Evolutionary conservation across 2,113 vertebrate genomes (phyloP), one percentile per base, ranked within the genome.

Genomic region (Vireo altiloquus): DNA sequence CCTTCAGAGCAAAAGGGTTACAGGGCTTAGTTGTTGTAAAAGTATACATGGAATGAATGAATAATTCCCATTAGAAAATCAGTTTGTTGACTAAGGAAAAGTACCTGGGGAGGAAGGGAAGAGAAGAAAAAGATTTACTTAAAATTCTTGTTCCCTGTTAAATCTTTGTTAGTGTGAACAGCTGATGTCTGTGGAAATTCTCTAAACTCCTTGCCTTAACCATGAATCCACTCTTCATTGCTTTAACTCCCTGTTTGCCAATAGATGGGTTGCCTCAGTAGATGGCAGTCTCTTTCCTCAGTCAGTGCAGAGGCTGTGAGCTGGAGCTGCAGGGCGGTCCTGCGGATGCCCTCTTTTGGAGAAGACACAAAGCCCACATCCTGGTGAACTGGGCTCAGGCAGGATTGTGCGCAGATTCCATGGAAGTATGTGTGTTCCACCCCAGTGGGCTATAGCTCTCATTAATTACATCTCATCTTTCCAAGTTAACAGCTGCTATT

Each of bases 261-360:
- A 2, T 30, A 12, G 90, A 49, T n/a, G 81, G 57, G 71, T 81
- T 94, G 77, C 92, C 85, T 95, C 93, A 93, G 92, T 37, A 96
- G 95, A 71, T 94, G 94, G 93, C 92, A 97, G 54, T 90, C 85
- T 94, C 60, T 46, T 95, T 93, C 92, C 93, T 96, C 85, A 76
- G 65, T 20, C 52, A 17, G 65, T 2, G 4, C 49, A 17, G 69
- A 33, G 49, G 47, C 69, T 2, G 17, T 0, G 66, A 65, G 87
- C 65, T 0, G 0, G 49, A 77, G 66, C 71, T 31, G 37, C 28
- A 3, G 69, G 47, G 83, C 0, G 0, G 10, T 42, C 44, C 80
- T 85, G 72, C 3, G 7, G 54, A 4, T 91, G 57, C 49, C 81
- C 35, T 66, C 63, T 28, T 23, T 23, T 65, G 72, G 66, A 61